A percentile compares a stretch with the other conserved stretches of the same genome.
Evolutionary conservation across 2,888 invertebrate genomes (phyloP).

Genomic region (Sericinus montela): DNA sequence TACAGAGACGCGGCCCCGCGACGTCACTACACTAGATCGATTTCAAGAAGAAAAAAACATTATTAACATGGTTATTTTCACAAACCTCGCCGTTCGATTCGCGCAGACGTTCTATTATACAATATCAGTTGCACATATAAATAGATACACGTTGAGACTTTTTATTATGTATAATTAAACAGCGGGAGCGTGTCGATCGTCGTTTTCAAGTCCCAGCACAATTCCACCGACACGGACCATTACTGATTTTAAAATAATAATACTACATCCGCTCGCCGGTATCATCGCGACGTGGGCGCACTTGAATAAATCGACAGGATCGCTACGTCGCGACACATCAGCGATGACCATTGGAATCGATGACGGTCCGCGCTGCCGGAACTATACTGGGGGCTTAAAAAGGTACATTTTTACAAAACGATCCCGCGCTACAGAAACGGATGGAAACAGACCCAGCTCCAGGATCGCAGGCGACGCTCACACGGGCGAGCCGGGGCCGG

Average conservation of each 20-base stretch:
- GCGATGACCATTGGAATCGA: not conserved
- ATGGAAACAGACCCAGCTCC: not conserved
- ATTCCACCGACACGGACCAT: slow-evolving; percentile 7
- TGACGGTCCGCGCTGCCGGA: not conserved
- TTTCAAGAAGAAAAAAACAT: slow-evolving; percentile 1
- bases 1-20: not conserved
- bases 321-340: not conserved
- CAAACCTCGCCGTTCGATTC: slow-evolving; percentile 3
- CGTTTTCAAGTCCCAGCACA: not conserved
- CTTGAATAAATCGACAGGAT: not conserved
- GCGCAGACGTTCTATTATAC: slow-evolving; percentile 10
- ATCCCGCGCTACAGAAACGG: not conserved
- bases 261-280: not conserved
- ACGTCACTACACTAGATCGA: slow-evolving; percentile 3
- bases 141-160: slow-evolving; percentile 14
- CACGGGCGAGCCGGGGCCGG: not conserved
- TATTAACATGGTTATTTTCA: slow-evolving; percentile 9
- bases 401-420: not conserved
- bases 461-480: not conserved
- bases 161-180: slow-evolving; percentile 9
- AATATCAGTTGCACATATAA: slow-evolving; percentile 9
- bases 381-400: not conserved
- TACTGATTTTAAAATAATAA: not conserved
- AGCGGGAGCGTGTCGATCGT: not conserved
- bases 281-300: not conserved